phyloP scores from a whole-genome alignment of 2,888 invertebrate genomes.

The Poecilus cupreus region DNA sequence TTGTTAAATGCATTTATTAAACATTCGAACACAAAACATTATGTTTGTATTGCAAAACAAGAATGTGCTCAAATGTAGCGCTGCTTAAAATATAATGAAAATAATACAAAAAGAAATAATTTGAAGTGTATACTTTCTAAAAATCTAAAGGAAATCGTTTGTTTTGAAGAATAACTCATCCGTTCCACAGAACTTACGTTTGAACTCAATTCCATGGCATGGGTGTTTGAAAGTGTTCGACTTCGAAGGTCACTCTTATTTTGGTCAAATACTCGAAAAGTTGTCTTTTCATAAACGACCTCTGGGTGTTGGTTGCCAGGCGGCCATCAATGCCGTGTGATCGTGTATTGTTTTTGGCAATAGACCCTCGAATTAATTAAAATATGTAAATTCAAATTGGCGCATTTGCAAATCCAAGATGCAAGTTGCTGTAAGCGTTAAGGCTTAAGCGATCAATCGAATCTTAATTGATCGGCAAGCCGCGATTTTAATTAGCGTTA shows the following conservation, averaged over 20 bases:
- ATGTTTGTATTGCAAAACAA: too few relatives aligned
- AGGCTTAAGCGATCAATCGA: neutral
- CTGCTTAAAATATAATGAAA: too few relatives aligned
- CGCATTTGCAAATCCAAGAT: neutral
- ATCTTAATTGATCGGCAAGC: neutral
- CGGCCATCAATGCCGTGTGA: neutral
- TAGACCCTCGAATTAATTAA: slow-evolving; percentile 1
- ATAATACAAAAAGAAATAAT: too few relatives aligned
- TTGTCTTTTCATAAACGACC: too few relatives aligned
- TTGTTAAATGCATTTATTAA: too few relatives aligned
- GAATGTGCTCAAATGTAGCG: too few relatives aligned
- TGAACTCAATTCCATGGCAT: neutral
- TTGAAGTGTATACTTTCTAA: too few relatives aligned
- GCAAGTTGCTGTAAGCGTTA: slow-evolving; percentile 4
- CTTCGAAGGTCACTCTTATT: slow-evolving; percentile 11
- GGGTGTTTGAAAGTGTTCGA: neutral
- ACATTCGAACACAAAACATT: too few relatives aligned
- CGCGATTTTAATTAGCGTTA: neutral
- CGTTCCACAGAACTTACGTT: too few relatives aligned
- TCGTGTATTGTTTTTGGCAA: neutral
- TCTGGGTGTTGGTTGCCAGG: too few relatives aligned
- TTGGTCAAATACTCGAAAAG: slow-evolving; percentile 25
- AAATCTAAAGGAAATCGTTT: too few relatives aligned
- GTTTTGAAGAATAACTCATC: too few relatives aligned
- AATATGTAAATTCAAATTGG: neutral